Percentiles rank a stretch among this genome's conserved stretches.
Conservation (phyloP, 2,113 vertebrate species). For the Lutjanus erythropterus region DNA sequence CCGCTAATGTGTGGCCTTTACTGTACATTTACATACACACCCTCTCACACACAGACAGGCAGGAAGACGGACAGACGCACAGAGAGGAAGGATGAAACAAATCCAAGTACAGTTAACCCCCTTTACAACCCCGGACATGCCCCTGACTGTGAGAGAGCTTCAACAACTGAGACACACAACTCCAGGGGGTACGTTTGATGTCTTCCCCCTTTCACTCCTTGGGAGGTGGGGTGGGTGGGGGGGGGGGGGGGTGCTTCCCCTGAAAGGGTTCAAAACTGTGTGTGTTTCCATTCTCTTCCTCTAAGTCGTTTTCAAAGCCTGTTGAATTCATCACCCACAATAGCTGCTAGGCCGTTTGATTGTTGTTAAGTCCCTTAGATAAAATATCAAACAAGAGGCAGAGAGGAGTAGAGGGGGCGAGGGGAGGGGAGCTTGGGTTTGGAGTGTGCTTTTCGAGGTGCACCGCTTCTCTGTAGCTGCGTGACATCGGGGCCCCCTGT, state of each 20-base stretch:
- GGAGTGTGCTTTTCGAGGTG: conserved; percentile 59
- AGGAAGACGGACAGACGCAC: conserved; percentile 48
- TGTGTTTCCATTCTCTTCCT: conserved; percentile 70
- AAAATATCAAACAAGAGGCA: conserved; percentile 80
- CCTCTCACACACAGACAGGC: conserved; percentile 8
- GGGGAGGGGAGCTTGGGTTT: conserved; percentile 43
- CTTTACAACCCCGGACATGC: conserved; percentile 75
- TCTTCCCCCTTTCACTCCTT: conserved; percentile 72
- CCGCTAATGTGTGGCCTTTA: conserved; percentile 5
- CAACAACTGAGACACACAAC: conserved; percentile 74
- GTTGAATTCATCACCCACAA: conserved; percentile 74
- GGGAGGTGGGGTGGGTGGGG: conserved; percentile 58
- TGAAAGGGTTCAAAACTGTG: conserved; percentile 72
- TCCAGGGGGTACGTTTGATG: conserved; percentile 78
- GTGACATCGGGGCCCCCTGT: conserved; percentile 72
- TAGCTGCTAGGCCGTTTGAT: conserved; percentile 75
- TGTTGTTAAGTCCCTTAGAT: conserved; percentile 79
- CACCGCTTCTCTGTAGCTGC: conserved; percentile 46
- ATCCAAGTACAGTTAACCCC: conserved; percentile 81
- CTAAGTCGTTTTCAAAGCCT: conserved; percentile 78
- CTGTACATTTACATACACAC: neutral
- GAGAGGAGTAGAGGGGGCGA: conserved; percentile 1
- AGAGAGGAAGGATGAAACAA: conserved; percentile 68
- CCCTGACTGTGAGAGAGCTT: conserved; percentile 77
- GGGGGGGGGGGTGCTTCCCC: conserved; percentile 54